Evolutionary conservation across 1,140 invertebrate species (phyloP), one percentile per base, ranked within the genome.

Genomic region (Temnothorax curvispinosus): DNA sequence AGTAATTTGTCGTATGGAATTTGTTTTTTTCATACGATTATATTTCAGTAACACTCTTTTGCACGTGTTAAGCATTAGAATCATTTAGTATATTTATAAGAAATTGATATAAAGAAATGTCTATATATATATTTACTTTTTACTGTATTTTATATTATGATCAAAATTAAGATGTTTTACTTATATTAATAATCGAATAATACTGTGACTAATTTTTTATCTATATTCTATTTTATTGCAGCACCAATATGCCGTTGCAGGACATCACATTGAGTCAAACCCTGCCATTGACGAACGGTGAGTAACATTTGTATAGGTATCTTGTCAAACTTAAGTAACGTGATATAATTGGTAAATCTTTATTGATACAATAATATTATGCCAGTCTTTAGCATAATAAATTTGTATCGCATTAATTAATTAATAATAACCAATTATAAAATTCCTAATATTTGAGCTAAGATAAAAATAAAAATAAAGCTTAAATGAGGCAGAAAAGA

Each of bases 261-360:
- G 93, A 94, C 35, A 91, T 94, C 11, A 93, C 94, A 18, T 92
- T 94, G 92, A 91, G 90, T 58, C 90, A 93, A 64, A 92, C 94
- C 8, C 27, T 92, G 67, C 86, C 90, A 44, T 32, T 92, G 35
- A 72, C 88, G 15, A 92, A 92, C 86, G 90, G 94, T 94, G 76
- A 94, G 92, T 91, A 76, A 71, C 13, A 77, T 78, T 41, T 47
- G 4, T 44, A 27, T 27, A 27, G 27, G 21, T 18, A 69, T 41
- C n/a, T 76, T 56, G 41, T 76, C 6, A 9, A 76, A 38, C 8
- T 38, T 11, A 47, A 65, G 1, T 67, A 27, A 11, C 15, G n/a
- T 0, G 50, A 69, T 54, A 9, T 58, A 18, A 27, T 15, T 0
- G 4, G 4, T 72, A 50, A 27, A 50, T 82, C 7, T 60, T 60